These are phyloP conservation scores for Mamestra brassicae DNA, from an alignment of 2,888 invertebrate genomes.

Conservation along the genomic window DNA sequence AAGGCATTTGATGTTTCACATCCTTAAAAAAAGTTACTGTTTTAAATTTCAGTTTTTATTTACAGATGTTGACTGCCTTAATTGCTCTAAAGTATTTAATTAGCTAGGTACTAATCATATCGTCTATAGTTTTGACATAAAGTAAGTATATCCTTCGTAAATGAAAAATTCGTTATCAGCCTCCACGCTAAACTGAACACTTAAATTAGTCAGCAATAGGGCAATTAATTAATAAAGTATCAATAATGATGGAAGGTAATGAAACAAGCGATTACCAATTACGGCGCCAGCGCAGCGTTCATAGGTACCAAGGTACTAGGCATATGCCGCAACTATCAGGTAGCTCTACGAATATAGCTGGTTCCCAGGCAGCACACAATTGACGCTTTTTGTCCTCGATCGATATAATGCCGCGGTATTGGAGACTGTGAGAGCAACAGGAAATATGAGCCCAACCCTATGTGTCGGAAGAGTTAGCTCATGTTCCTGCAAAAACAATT, in stretches of 20 bases:
- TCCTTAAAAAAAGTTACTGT: too few relatives aligned
- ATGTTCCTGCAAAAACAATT: constrained; percentile 90
- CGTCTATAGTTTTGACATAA: background rate
- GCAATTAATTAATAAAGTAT: constrained; percentile 46
- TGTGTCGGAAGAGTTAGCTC: constrained; percentile 94
- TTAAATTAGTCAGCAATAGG: constrained; percentile 50
- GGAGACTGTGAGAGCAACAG: constrained; percentile 92
- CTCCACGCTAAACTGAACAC: constrained; percentile 51
- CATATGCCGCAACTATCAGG: constrained; percentile 53
- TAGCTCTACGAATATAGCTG: constrained; percentile 23
- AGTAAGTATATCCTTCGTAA: constrained; percentile 29
- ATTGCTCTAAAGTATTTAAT: constrained; percentile 2
- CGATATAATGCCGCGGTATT: constrained; percentile 88
- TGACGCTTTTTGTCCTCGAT: constrained; percentile 81
- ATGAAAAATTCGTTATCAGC: constrained; percentile 30
- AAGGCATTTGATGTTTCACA: too few relatives aligned
- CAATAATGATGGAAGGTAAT: constrained; percentile 45
- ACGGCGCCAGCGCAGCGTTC: constrained; percentile 22
- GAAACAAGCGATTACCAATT: constrained; percentile 41
- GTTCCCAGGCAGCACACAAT: constrained; percentile 84
- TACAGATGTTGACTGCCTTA: too few relatives aligned
- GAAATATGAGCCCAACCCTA: constrained; percentile 93
- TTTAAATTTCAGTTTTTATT: too few relatives aligned
- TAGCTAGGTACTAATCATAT: constrained; percentile 4
- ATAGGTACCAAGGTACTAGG: constrained; percentile 30